A percentile compares a stretch with the other conserved stretches of the same genome.
phyloP scores from a whole-genome alignment of 2,888 invertebrate genomes.

The Noctua fimbriata region DNA sequence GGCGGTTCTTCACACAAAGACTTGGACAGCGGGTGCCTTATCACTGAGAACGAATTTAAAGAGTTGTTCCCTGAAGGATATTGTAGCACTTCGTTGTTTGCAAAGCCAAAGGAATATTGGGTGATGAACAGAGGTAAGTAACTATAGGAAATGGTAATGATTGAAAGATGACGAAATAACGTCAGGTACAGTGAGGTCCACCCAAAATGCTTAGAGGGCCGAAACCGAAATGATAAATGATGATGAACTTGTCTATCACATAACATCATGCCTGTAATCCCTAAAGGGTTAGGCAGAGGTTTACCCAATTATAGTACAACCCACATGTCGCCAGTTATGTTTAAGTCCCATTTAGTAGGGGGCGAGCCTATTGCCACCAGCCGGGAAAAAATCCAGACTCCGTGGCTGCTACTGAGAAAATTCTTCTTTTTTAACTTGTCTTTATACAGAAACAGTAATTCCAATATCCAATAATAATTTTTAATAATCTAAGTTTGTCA shows the following conservation, averaged over 20 bases:
- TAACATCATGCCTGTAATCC: no score
- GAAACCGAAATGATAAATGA: background rate
- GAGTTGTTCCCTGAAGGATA: constrained; percentile 78
- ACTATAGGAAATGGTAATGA: background rate
- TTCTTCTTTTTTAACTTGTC: no score
- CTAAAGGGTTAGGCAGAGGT: no score
- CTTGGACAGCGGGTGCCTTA: constrained; percentile 59
- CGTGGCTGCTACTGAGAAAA: no score
- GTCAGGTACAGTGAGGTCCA: background rate
- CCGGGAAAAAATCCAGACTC: no score
- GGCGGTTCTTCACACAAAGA: constrained; percentile 52
- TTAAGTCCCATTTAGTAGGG: no score
- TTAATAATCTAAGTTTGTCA: no score
- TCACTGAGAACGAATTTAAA: constrained; percentile 78
- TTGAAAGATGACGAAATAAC: background rate
- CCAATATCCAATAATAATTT: background rate
- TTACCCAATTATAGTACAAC: no score
- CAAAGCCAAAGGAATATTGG: constrained; percentile 74
- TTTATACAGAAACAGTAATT: background rate
- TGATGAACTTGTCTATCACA: background rate
- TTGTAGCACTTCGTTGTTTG: constrained; percentile 59
- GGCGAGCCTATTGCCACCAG: no score
- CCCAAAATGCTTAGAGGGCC: background rate
- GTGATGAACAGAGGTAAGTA: constrained; percentile 77
- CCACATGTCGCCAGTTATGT: no score